phyloP scores from a whole-genome alignment of 2,113 vertebrate species.

The Cyprinodon variegatus region DNA sequence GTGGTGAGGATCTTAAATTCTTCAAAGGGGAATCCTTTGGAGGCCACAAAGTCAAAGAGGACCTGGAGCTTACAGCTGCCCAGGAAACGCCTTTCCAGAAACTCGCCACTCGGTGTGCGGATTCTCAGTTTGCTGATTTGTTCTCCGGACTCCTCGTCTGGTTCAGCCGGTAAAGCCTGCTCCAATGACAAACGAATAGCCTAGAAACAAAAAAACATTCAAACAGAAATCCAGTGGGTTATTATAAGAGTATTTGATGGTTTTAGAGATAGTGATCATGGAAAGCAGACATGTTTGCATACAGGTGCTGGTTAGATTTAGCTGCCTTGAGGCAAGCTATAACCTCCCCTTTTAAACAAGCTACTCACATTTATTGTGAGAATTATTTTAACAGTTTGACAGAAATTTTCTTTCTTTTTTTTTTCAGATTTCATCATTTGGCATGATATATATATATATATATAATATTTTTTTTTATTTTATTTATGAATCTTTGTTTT shows the following conservation, averaged over 20 bases:
- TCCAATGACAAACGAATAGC: slow-evolving; percentile 96
- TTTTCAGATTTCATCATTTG: neutral
- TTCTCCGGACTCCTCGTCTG: slow-evolving; percentile 87
- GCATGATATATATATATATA: no score
- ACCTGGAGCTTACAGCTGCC: slow-evolving; percentile 94
- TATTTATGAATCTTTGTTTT: no score
- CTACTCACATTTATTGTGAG: neutral
- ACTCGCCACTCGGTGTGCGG: slow-evolving; percentile 94
- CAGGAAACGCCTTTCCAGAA: slow-evolving; percentile 95
- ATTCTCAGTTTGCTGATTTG: slow-evolving; percentile 95
- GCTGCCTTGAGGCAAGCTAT: slow-evolving; percentile 15
- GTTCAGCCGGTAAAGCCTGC: slow-evolving; percentile 93
- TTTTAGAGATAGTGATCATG: neutral
- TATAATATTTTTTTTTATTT: no score
- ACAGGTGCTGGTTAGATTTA: slow-evolving; percentile 38
- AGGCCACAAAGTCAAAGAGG: slow-evolving; percentile 98
- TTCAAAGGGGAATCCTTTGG: slow-evolving; percentile 95
- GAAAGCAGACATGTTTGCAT: slow-evolving; percentile 43
- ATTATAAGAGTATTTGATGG: slow-evolving; percentile 4
- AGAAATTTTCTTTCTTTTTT: neutral
- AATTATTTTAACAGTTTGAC: neutral
- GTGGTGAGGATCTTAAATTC: slow-evolving; percentile 98
- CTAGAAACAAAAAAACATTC: slow-evolving; percentile 69
- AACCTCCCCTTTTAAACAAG: neutral
- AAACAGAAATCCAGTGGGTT: slow-evolving; percentile 21